These are phyloP conservation scores for Harpagifer antarcticus DNA, from an alignment of 2,797 vertebrate species.

Conservation along the genomic window DNA sequence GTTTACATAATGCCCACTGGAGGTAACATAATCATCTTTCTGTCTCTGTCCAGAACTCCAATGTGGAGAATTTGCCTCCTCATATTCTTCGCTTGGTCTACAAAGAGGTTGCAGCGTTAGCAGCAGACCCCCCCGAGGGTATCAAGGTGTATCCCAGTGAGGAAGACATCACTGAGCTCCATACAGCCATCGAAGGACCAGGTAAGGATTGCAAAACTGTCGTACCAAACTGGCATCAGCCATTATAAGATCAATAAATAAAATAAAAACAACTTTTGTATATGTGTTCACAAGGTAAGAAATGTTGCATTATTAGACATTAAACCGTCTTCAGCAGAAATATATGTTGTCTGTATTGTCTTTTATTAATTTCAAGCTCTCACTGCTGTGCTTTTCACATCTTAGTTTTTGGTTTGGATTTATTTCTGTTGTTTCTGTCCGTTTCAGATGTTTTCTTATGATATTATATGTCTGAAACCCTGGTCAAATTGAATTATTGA, in stretches of 20 bases:
- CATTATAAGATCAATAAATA: background rate
- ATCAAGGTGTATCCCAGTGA: constrained; percentile 96
- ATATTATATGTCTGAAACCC: background rate
- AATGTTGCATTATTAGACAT: background rate
- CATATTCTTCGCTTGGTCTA: constrained; percentile 95
- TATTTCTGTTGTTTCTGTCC: background rate
- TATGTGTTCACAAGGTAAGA: background rate
- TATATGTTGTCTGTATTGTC: background rate
- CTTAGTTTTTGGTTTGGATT: background rate
- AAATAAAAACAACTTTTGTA: background rate
- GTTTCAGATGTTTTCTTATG: background rate
- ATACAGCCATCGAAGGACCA: constrained; percentile 94
- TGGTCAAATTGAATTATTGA: background rate
- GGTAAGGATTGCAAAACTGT: constrained; percentile 74
- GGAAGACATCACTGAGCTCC: constrained; percentile 94
- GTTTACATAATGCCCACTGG: background rate
- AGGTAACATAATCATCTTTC: background rate
- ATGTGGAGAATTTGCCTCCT: constrained; percentile 96
- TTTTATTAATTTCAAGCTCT: background rate
- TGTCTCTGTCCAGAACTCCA: constrained; percentile 89
- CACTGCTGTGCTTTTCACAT: background rate
- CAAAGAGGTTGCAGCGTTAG: constrained; percentile 93
- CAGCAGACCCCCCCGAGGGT: constrained; percentile 93
- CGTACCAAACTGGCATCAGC: background rate
- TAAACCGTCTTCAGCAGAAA: background rate